Conservation (phyloP, 2,797 vertebrate genomes). For the Ammospiza maritima region DNA sequence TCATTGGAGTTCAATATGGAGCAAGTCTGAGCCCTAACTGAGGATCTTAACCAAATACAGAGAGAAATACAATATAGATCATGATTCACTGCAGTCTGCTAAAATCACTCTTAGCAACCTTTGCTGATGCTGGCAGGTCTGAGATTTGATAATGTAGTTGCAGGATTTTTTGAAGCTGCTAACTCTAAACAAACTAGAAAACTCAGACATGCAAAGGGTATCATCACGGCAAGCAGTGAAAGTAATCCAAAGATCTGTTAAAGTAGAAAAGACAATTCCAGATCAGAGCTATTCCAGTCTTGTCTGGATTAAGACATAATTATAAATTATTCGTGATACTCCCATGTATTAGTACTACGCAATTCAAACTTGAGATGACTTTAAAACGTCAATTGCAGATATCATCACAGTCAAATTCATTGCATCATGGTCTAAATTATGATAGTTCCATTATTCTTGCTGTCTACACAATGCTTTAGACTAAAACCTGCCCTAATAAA, state of each 20-base stretch:
- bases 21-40: background rate
- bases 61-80: background rate
- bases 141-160: background rate
- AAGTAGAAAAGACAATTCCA: background rate
- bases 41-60: background rate
- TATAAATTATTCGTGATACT: background rate
- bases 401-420: background rate
- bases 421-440: background rate
- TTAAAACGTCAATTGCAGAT: background rate
- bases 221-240: background rate
- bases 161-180: background rate
- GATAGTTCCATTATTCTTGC: background rate
- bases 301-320: background rate
- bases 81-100: background rate
- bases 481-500: background rate
- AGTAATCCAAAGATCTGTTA: background rate
- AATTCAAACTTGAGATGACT: background rate
- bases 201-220: background rate
- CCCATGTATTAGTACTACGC: background rate
- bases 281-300: background rate
- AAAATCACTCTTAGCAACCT: background rate
- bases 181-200: background rate
- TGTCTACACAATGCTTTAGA: constrained; percentile 19
- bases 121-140: background rate
- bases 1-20: background rate